Evolutionary conservation across 2,113 vertebrate genomes (phyloP).

Genomic region (Alces alces): DNA sequence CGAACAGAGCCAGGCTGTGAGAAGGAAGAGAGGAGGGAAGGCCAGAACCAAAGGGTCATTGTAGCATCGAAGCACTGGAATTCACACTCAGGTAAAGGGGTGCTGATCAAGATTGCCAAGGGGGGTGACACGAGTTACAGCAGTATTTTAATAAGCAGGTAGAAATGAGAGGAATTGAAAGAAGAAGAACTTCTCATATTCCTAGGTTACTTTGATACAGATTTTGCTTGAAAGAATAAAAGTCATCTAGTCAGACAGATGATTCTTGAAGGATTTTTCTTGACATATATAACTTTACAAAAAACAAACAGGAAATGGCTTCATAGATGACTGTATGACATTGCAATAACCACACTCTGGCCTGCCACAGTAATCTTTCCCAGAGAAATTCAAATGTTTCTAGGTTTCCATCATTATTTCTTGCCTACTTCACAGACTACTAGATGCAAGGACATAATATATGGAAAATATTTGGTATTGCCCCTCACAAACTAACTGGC

Average conservation of each 20-base stretch:
- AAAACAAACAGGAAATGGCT: neutral
- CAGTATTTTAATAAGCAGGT: neutral
- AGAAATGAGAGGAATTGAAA: neutral
- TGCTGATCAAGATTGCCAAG: neutral
- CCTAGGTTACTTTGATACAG: neutral
- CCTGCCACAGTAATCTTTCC: neutral
- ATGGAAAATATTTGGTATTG: neutral
- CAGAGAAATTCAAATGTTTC: neutral
- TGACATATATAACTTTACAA: neutral
- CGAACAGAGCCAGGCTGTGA: neutral
- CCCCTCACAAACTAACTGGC: neutral
- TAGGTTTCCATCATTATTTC: neutral
- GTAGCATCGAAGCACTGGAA: neutral
- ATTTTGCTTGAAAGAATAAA: neutral
- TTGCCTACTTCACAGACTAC: neutral
- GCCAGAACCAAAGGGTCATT: neutral
- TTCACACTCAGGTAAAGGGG: neutral
- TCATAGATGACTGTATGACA: neutral
- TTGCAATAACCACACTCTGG: neutral
- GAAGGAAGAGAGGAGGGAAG: neutral
- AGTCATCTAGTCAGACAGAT: neutral
- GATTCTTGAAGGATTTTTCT: neutral
- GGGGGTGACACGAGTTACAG: neutral
- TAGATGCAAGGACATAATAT: neutral
- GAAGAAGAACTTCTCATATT: neutral